These are phyloP conservation scores for Smittia sp. DNA, from an alignment of 2,888 invertebrate genomes.

Conservation along the genomic window DNA sequence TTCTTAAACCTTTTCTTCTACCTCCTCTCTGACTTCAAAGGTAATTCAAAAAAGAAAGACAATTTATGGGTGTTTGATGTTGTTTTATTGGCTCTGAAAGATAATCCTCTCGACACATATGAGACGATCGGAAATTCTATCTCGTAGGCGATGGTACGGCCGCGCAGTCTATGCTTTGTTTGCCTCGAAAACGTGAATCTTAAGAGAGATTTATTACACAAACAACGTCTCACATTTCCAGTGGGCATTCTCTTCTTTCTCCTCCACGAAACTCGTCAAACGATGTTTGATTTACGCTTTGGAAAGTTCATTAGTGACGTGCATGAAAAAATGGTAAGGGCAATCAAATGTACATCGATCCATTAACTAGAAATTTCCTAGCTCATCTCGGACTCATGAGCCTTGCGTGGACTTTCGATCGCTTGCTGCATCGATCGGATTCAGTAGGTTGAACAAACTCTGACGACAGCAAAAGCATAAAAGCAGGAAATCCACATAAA, in stretches of 20 bases:
- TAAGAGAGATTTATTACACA: neutral
- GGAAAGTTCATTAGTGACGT: no score
- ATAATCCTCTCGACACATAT: conserved; percentile 2
- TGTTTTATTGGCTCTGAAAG: conserved; percentile 4
- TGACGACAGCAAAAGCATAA: conserved; percentile 14
- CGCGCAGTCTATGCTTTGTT: neutral
- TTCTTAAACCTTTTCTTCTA: neutral
- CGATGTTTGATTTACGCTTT: no score
- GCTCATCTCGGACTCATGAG: no score
- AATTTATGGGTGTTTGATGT: conserved; percentile 5
- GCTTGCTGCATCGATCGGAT: neutral
- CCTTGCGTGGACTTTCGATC: no score
- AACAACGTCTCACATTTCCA: neutral
- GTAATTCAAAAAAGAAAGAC: neutral
- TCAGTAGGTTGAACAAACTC: conserved; percentile 21
- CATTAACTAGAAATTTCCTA: no score
- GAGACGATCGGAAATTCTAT: neutral
- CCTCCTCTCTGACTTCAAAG: neutral
- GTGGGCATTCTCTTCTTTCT: no score
- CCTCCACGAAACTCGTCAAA: no score
- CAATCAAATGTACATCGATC: no score
- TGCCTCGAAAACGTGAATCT: neutral
- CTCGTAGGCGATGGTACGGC: neutral
- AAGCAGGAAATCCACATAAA: conserved; percentile 16
- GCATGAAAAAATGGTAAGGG: no score